Percentiles rank a stretch among this genome's conserved stretches.
phyloP scores from a whole-genome alignment of 35 echinoderm and acorn worm genomes.

The Holothuria glaberrima region DNA sequence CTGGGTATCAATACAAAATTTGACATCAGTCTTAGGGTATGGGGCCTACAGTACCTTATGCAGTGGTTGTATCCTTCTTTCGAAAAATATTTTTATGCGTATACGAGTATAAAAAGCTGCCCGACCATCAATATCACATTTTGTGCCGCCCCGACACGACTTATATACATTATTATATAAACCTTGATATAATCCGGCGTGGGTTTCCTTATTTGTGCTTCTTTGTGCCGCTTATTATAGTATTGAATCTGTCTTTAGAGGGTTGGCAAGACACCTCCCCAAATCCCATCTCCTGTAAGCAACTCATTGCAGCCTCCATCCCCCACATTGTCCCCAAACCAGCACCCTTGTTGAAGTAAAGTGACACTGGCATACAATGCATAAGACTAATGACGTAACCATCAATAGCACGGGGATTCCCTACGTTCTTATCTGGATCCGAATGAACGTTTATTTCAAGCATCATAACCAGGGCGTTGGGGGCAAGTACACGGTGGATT shows the following conservation, averaged over 20 bases:
- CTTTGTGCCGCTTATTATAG: constrained; percentile 83
- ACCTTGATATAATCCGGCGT: no score
- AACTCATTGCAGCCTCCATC: constrained; percentile 76
- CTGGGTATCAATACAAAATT: no score
- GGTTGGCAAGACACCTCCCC: constrained; percentile 80
- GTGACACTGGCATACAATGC: constrained; percentile 95
- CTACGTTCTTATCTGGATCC: constrained; percentile 86
- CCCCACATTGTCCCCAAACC: constrained; percentile 99
- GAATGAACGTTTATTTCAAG: constrained; percentile 91
- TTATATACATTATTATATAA: no score
- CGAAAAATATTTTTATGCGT: no score
- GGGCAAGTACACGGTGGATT: constrained; percentile 75
- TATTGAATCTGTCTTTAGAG: constrained; percentile 90
- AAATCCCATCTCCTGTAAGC: constrained; percentile 83
- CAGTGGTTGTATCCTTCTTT: no score
- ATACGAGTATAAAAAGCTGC: no score
- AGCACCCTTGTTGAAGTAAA: constrained; percentile 81
- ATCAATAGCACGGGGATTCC: constrained; percentile 90
- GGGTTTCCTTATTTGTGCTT: constrained; percentile 60
- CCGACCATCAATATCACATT: no score
- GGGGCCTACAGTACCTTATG: no score
- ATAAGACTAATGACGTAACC: constrained; percentile 98
- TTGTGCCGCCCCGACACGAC: no score
- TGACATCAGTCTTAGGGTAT: no score
- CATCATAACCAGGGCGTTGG: constrained; percentile 81